Conservation (phyloP, 2,888 invertebrate species). For the Sphinx pinastri region DNA sequence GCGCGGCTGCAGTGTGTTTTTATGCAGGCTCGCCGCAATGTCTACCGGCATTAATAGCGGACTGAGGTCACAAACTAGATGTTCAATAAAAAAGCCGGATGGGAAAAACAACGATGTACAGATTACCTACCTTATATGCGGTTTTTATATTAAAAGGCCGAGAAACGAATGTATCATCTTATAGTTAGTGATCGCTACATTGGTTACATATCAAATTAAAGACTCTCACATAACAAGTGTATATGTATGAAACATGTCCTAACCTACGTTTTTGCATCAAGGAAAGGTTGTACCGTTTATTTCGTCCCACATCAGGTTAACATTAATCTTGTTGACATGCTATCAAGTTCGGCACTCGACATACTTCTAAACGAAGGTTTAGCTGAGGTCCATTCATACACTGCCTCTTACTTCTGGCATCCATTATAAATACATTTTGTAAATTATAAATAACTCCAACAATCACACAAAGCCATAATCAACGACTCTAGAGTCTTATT, state of each 20-base stretch:
- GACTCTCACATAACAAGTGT: no score
- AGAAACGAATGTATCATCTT: no score
- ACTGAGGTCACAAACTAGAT: constrained; percentile 16
- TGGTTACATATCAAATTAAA: no score
- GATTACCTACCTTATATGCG: constrained; percentile 16
- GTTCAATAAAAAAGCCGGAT: constrained; percentile 22
- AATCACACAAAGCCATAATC: no score
- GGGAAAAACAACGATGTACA: constrained; percentile 16
- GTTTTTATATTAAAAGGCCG: background rate
- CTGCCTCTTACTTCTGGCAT: background rate
- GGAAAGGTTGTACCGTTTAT: constrained; percentile 35
- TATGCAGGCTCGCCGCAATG: background rate
- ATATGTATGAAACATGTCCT: background rate
- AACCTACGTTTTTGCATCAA: constrained; percentile 8
- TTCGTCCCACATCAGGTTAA: constrained; percentile 42
- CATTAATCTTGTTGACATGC: constrained; percentile 50
- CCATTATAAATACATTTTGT: background rate
- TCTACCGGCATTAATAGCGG: background rate
- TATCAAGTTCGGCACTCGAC: constrained; percentile 41
- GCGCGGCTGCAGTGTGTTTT: no score
- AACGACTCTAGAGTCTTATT: background rate
- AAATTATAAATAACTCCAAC: no score
- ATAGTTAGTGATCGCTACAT: no score
- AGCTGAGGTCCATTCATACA: constrained; percentile 23
- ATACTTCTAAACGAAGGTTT: constrained; percentile 36